Percentiles rank a stretch among this genome's conserved stretches.
These are phyloP conservation scores for Hemicentrotus pulcherrimus DNA, from an alignment of 35 echinoderm and acorn worm species.

Conservation along the genomic window DNA sequence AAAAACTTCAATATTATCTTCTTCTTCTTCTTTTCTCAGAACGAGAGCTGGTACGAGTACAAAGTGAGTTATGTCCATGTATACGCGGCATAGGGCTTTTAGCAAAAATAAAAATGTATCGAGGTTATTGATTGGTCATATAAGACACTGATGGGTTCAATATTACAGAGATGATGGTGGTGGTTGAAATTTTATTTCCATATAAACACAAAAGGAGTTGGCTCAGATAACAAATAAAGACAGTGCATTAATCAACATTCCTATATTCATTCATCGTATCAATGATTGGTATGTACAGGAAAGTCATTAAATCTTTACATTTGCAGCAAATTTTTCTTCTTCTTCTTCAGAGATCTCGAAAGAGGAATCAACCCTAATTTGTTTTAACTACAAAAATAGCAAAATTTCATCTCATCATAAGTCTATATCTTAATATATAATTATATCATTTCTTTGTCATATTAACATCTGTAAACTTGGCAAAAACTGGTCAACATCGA, in stretches of 20 bases:
- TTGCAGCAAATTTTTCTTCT: conserved; percentile 38
- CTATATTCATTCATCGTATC: not conserved
- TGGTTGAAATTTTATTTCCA: not conserved
- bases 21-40: conserved; percentile 8
- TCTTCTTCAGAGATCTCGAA: not conserved
- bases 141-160: conserved; percentile 27
- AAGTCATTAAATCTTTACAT: conserved; percentile 17
- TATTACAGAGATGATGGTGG: conserved; percentile 31
- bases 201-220: conserved; percentile 32
- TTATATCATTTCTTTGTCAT: conserved; percentile 46
- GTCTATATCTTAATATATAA: conserved; percentile 46
- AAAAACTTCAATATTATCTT: conserved; percentile 40
- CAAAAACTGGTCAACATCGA: conserved; percentile 47
- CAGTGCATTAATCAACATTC: conserved; percentile 1
- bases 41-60: conserved; percentile 18
- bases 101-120: conserved; percentile 32
- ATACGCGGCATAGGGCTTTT: not conserved
- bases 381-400: conserved; percentile 51
- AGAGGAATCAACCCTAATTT: conserved; percentile 41
- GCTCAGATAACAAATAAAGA: not conserved
- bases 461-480: conserved; percentile 52
- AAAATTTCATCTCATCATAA: conserved; percentile 34
- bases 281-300: not conserved
- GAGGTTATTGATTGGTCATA: conserved; percentile 36
- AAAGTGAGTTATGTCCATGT: conserved; percentile 38